Evolutionary conservation across 2,797 vertebrate species (phyloP).

Genomic region (Eupleurogrammus muticus): DNA sequence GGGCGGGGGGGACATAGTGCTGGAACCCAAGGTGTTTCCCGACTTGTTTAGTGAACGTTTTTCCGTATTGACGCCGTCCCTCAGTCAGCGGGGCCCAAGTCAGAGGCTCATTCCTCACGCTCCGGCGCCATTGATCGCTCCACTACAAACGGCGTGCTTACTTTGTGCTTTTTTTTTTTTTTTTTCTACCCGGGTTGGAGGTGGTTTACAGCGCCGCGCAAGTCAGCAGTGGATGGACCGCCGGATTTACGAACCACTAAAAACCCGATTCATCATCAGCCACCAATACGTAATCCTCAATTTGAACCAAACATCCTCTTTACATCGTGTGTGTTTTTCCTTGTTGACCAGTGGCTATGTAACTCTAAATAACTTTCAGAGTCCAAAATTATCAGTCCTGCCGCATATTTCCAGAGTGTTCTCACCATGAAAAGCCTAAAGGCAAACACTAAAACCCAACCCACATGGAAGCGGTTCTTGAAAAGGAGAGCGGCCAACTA

Average conservation of each 20-base stretch:
- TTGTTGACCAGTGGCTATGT: not conserved
- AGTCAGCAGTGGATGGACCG: slow-evolving; percentile 35
- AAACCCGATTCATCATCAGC: not conserved
- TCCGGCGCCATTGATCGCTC: slow-evolving; percentile 74
- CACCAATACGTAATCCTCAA: not conserved
- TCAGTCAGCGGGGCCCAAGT: slow-evolving; percentile 66
- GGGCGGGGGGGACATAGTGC: slow-evolving; percentile 71
- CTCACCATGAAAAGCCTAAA: slow-evolving; percentile 43
- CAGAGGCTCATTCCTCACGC: slow-evolving; percentile 74
- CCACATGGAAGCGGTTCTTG: slow-evolving; percentile 67
- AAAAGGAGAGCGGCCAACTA: slow-evolving; percentile 70
- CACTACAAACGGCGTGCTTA: slow-evolving; percentile 70
- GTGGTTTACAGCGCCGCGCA: slow-evolving; percentile 45
- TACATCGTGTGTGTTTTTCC: not conserved
- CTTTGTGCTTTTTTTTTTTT: slow-evolving; percentile 75
- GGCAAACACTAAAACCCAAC: slow-evolving; percentile 59
- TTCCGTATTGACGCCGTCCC: slow-evolving; percentile 76
- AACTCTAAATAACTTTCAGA: slow-evolving; percentile 41
- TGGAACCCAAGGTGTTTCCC: slow-evolving; percentile 80
- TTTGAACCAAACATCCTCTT: not conserved
- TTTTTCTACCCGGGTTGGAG: no score
- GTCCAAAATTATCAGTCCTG: slow-evolving; percentile 38
- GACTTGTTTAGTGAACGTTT: slow-evolving; percentile 74
- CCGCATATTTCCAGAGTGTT: slow-evolving; percentile 46
- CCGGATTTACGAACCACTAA: slow-evolving; percentile 40